phyloP scores from a whole-genome alignment of 2,888 invertebrate genomes.

The Drosophila rubida region DNA sequence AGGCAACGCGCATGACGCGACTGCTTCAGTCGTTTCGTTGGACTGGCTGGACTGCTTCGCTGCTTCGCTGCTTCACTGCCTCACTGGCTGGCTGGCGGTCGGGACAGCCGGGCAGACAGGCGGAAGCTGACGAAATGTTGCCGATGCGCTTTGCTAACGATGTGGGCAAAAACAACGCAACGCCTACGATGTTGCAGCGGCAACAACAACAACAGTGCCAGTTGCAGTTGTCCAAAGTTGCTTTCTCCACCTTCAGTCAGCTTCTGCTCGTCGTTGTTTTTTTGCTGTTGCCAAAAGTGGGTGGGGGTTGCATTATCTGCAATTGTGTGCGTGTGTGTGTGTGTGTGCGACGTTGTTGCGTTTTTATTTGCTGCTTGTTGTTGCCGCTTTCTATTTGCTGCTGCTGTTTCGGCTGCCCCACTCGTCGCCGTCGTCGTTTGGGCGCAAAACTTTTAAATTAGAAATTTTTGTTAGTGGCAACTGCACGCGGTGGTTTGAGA shows the following conservation, averaged over 20 bases:
- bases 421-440: constrained; percentile 54
- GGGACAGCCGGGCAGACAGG: constrained; percentile 21
- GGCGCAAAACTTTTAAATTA: constrained; percentile 80
- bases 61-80: constrained; percentile 37
- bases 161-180: constrained; percentile 79
- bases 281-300: constrained; percentile 47
- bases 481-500: constrained; percentile 1
- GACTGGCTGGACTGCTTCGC: constrained; percentile 25
- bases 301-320: constrained; percentile 74
- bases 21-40: constrained; percentile 60
- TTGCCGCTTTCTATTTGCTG: constrained; percentile 1
- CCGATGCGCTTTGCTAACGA: constrained; percentile 81
- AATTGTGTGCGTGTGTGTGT: constrained; percentile 35
- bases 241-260: constrained; percentile 50
- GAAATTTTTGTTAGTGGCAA: constrained; percentile 76
- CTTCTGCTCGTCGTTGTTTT: constrained; percentile 20
- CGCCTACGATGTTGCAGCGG: constrained; percentile 60
- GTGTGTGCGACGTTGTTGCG: constrained; percentile 52
- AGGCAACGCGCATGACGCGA: constrained; percentile 77
- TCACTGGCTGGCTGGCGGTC: constrained; percentile 37
- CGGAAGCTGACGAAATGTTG: constrained; percentile 83
- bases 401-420: constrained; percentile 67
- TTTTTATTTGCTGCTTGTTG: constrained; percentile 62
- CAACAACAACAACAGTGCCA: constrained; percentile 22
- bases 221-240: constrained; percentile 58